A percentile compares a stretch with the other conserved stretches of the same genome.
These are phyloP conservation scores for Mesorhabditis belari DNA, from an alignment of 2,888 invertebrate species.

Conservation along the genomic window DNA sequence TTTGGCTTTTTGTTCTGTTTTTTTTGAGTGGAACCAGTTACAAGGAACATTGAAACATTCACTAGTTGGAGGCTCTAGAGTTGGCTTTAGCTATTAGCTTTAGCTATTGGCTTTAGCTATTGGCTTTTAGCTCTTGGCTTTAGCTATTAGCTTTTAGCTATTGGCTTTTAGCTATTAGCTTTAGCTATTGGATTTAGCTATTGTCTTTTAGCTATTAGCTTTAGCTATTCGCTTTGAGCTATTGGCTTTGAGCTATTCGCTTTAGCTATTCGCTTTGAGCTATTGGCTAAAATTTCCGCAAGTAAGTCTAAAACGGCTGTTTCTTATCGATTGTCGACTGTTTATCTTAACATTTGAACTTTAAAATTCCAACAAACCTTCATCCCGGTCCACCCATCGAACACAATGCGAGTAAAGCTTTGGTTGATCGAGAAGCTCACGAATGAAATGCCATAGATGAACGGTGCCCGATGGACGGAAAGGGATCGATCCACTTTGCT, in stretches of 20 bases:
- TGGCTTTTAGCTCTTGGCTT: not conserved
- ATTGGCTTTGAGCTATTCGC: not conserved
- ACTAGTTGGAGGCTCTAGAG: not conserved
- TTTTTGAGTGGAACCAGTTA: too few species aligned
- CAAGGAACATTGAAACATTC: too few species aligned
- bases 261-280: not conserved
- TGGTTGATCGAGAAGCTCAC: slow-evolving; percentile 82
- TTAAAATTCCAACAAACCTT: slow-evolving; percentile 62
- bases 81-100: too few species aligned
- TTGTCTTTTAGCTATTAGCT: too few species aligned
- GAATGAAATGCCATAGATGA: slow-evolving; percentile 96
- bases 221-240: not conserved
- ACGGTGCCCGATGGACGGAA: slow-evolving; percentile 59
- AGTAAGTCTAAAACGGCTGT: slow-evolving; percentile 1
- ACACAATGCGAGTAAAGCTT: slow-evolving; percentile 86
- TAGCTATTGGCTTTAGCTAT: not conserved
- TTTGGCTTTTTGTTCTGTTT: too few species aligned
- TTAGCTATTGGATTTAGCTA: too few species aligned
- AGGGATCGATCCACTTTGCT: too few species aligned
- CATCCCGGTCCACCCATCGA: slow-evolving; percentile 87
- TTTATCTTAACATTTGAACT: too few species aligned
- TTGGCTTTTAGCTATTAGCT: not conserved
- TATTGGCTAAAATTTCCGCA: not conserved
- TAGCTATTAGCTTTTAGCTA: not conserved
- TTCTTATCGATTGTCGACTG: not conserved